phyloP scores from a whole-genome alignment of 2,888 invertebrate genomes.

The Meghimatium bilineatum region DNA sequence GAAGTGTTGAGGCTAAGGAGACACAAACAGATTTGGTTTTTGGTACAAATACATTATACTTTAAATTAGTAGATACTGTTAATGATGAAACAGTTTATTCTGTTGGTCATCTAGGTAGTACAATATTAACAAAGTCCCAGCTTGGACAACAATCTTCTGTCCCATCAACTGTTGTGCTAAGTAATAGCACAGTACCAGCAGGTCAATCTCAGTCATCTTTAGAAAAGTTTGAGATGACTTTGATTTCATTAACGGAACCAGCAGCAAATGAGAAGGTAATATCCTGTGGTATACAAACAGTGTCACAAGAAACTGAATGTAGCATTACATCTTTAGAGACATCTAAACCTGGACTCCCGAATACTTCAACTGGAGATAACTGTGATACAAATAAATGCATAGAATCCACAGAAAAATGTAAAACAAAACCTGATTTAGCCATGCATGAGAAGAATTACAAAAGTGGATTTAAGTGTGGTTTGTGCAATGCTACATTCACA shows the following conservation, averaged over 20 bases:
- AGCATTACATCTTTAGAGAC: not conserved
- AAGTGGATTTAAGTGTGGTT: constrained; percentile 60
- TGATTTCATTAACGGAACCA: not conserved
- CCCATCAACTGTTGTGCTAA: not conserved
- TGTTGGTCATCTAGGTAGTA: not conserved
- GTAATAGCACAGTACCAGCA: not conserved
- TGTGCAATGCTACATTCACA: constrained; percentile 68
- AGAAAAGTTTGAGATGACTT: not conserved
- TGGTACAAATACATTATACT: constrained; percentile 31
- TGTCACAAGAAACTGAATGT: not conserved
- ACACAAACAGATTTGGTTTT: constrained; percentile 44
- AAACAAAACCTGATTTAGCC: constrained; percentile 22
- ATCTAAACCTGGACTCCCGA: not conserved
- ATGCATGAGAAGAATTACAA: constrained; percentile 35
- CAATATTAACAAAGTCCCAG: not conserved
- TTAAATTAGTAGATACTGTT: constrained; percentile 11
- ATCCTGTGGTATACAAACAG: not conserved
- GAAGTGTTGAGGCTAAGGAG: constrained; percentile 31
- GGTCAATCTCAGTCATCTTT: not conserved
- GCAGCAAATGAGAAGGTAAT: not conserved
- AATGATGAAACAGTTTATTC: not conserved
- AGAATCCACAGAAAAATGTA: constrained; percentile 28
- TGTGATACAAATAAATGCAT: constrained; percentile 9
- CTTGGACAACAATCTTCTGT: not conserved
- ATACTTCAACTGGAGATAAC: not conserved